These are phyloP conservation scores for Cossypha heuglini DNA, from an alignment of 2,797 vertebrate species.

Conservation along the genomic window DNA sequence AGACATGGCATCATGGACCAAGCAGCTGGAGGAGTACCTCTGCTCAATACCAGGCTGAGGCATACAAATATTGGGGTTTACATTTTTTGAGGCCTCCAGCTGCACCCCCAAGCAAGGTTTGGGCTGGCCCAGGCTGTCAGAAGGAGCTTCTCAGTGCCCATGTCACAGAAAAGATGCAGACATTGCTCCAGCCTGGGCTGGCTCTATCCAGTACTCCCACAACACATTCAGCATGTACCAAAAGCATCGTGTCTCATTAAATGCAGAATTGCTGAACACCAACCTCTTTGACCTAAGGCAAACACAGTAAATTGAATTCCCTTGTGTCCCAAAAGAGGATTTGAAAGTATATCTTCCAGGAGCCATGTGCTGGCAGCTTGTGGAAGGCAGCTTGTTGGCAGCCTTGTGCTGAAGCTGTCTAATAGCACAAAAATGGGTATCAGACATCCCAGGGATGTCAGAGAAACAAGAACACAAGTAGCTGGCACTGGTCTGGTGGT, in stretches of 20 bases:
- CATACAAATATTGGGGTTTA: neutral
- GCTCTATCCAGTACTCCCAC: neutral
- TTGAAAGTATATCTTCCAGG: neutral
- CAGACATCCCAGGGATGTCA: neutral
- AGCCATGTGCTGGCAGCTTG: neutral
- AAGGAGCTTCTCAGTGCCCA: neutral
- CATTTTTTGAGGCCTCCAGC: neutral
- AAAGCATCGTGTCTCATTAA: neutral
- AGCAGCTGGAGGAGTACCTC: neutral
- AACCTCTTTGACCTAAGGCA: neutral
- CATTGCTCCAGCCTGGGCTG: neutral
- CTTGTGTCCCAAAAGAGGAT: neutral
- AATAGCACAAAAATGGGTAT: neutral
- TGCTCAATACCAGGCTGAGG: neutral
- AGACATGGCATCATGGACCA: neutral
- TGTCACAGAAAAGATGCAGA: neutral
- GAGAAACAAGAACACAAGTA: neutral
- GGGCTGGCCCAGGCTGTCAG: neutral
- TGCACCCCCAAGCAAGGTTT: neutral
- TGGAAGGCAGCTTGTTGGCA: neutral
- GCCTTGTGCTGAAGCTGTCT: neutral
- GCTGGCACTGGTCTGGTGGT: neutral
- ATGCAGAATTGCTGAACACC: neutral
- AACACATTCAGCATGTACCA: accelerated
- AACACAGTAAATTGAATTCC: neutral